Percentiles rank a stretch among this genome's conserved stretches.
phyloP scores from a whole-genome alignment of 1,140 invertebrate species.

The Brachionus rotundiformis region DNA sequence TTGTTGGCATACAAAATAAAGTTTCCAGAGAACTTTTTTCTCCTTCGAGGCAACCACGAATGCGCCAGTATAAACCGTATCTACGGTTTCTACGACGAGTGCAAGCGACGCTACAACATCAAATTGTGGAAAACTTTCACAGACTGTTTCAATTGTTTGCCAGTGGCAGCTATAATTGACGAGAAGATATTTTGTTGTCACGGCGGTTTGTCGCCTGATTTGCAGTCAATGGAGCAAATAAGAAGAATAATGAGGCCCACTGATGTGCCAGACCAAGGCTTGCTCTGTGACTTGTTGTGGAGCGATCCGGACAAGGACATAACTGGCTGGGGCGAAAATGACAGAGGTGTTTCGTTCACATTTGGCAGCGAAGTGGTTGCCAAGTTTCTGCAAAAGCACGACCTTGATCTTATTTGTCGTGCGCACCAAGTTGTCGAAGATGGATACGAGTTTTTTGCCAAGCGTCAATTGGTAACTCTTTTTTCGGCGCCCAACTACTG shows the following conservation, averaged over 20 bases:
- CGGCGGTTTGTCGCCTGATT: constrained; percentile 71
- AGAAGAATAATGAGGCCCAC: constrained; percentile 68
- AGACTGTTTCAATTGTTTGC: constrained; percentile 69
- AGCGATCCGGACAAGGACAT: constrained; percentile 69
- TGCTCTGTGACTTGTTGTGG: constrained; percentile 70
- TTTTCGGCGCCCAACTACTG: constrained; percentile 97
- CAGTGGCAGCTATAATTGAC: constrained; percentile 79
- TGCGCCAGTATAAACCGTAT: constrained; percentile 70
- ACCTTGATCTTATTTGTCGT: constrained; percentile 68
- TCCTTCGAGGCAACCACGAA: constrained; percentile 74
- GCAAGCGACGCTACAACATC: constrained; percentile 67
- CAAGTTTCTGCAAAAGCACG: constrained; percentile 69
- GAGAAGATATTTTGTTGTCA: constrained; percentile 98
- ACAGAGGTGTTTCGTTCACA: constrained; percentile 68
- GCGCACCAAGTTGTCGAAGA: constrained; percentile 79
- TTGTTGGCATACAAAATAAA: constrained; percentile 91
- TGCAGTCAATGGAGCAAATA: constrained; percentile 69
- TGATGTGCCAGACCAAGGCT: constrained; percentile 69
- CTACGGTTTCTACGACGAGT: constrained; percentile 72
- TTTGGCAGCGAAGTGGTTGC: constrained; percentile 69
- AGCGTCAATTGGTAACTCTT: constrained; percentile 91
- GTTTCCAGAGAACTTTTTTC: constrained; percentile 90
- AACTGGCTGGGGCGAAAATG: constrained; percentile 69
- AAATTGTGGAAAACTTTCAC: constrained; percentile 69
- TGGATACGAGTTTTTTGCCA: constrained; percentile 98